phyloP scores from a whole-genome alignment of 2,797 vertebrate genomes.

The Danio albolineatus region DNA sequence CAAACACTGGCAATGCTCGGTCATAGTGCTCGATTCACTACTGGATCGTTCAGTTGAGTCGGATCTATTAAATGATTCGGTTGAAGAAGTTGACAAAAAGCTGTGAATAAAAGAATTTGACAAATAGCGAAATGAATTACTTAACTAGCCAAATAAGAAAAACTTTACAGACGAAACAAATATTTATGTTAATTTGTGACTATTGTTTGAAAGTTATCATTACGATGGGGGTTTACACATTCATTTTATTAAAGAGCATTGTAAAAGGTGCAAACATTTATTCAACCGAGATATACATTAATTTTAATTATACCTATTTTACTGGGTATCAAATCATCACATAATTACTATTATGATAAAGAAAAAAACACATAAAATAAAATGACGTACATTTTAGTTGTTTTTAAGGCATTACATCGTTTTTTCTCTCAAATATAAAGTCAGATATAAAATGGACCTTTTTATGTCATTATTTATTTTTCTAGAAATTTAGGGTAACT shows the following conservation, averaged over 20 bases:
- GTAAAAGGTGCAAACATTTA: not conserved
- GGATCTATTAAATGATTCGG: slow-evolving; percentile 10
- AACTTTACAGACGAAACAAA: not conserved
- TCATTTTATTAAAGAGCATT: not conserved
- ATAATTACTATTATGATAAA: too few species aligned
- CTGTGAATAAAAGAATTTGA: not conserved
- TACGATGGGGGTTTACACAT: not conserved
- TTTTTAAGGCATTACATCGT: too few species aligned
- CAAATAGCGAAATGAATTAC: not conserved
- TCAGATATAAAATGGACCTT: too few species aligned
- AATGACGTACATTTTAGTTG: too few species aligned
- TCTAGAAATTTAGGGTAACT: not conserved
- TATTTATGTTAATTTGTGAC: not conserved
- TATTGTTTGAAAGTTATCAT: not conserved
- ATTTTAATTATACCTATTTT: not conserved
- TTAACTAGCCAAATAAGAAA: not conserved
- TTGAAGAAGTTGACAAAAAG: not conserved
- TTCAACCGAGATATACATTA: not conserved
- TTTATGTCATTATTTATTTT: too few species aligned
- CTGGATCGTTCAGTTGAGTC: not conserved
- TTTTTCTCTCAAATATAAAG: too few species aligned
- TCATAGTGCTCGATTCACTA: not conserved
- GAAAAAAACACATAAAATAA: too few species aligned
- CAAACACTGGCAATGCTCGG: not conserved
- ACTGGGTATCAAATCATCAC: too few species aligned